A percentile compares a stretch with the other conserved stretches of the same genome.
phyloP scores from a whole-genome alignment of 2,888 invertebrate species.

The Conus canariensis region DNA sequence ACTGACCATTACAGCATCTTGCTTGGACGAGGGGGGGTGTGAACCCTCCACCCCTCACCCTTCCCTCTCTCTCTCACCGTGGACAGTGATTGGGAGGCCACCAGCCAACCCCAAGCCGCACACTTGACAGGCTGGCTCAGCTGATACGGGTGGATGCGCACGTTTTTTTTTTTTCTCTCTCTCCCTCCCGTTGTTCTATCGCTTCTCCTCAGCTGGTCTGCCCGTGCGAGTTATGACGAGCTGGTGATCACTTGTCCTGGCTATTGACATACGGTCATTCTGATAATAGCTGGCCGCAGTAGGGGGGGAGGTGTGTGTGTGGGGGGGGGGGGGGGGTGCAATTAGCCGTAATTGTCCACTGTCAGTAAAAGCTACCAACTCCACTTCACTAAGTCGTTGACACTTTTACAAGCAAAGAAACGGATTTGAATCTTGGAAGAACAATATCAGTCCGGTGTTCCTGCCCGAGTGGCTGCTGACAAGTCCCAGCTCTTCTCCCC shows the following conservation, averaged over 20 bases:
- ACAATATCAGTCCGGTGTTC: too few species aligned
- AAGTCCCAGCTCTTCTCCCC: too few species aligned
- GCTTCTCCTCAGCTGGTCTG: too few species aligned
- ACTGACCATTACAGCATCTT: slow-evolving; percentile 26
- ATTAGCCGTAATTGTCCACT: background rate
- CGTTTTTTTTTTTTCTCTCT: background rate
- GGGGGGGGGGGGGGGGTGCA: too few species aligned
- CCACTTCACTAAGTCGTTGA: background rate
- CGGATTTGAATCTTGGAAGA: too few species aligned
- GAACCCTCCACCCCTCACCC: background rate
- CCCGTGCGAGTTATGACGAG: background rate
- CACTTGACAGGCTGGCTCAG: slow-evolving; percentile 19
- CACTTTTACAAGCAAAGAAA: too few species aligned
- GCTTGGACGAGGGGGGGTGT: too few species aligned
- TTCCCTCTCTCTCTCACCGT: background rate
- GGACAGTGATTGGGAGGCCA: background rate
- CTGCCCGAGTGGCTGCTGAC: too few species aligned
- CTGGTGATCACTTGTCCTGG: background rate
- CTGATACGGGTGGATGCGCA: slow-evolving; percentile 17
- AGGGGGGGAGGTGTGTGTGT: too few species aligned
- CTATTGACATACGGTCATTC: background rate
- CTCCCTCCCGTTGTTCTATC: too few species aligned
- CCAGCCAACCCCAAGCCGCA: background rate
- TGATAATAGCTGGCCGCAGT: too few species aligned
- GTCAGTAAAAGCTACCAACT: background rate